Evolutionary conservation across 1,140 invertebrate genomes (phyloP).

Genomic region (Aphidius gifuensis): DNA sequence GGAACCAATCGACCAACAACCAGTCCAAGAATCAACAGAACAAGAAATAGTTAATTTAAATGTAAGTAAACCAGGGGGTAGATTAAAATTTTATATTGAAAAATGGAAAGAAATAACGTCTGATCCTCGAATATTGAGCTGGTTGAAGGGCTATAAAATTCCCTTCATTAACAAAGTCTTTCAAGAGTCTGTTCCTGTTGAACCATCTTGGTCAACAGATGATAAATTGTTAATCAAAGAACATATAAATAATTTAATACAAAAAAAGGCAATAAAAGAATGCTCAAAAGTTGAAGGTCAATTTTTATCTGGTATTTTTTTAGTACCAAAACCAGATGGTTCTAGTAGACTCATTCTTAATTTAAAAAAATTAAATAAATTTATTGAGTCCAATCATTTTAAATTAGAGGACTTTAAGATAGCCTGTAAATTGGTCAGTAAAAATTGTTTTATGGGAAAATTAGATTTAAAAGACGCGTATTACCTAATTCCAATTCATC

Average conservation of each 20-base stretch:
- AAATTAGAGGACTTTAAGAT: slow-evolving; percentile 21
- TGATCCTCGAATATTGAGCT: slow-evolving; percentile 5
- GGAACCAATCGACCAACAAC: neutral
- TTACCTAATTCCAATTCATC: slow-evolving; percentile 18
- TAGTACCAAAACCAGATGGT: slow-evolving; percentile 20
- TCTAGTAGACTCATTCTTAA: slow-evolving; percentile 22
- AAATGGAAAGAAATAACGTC: slow-evolving; percentile 10
- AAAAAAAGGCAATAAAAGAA: slow-evolving; percentile 13
- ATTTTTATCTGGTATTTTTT: slow-evolving; percentile 25
- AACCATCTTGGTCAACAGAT: slow-evolving; percentile 5
- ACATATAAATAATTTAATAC: slow-evolving; percentile 7
- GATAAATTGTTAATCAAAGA: slow-evolving; percentile 2
- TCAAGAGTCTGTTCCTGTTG: slow-evolving; percentile 10
- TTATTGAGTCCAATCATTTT: slow-evolving; percentile 18
- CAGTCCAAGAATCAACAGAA: neutral
- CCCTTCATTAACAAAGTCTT: neutral
- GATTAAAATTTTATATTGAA: slow-evolving; percentile 4
- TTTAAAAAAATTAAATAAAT: slow-evolving; percentile 23
- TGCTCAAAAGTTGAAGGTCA: slow-evolving; percentile 13
- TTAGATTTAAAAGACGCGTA: slow-evolving; percentile 25
- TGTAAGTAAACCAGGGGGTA: slow-evolving; percentile 6
- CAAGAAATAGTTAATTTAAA: neutral
- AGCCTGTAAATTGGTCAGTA: slow-evolving; percentile 14
- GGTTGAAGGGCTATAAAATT: slow-evolving; percentile 13
- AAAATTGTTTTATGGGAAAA: slow-evolving; percentile 18